Evolutionary conservation across 2,888 invertebrate genomes (phyloP), one percentile per base, ranked within the genome.

Genomic region (Trypoxylon attenuatum): DNA sequence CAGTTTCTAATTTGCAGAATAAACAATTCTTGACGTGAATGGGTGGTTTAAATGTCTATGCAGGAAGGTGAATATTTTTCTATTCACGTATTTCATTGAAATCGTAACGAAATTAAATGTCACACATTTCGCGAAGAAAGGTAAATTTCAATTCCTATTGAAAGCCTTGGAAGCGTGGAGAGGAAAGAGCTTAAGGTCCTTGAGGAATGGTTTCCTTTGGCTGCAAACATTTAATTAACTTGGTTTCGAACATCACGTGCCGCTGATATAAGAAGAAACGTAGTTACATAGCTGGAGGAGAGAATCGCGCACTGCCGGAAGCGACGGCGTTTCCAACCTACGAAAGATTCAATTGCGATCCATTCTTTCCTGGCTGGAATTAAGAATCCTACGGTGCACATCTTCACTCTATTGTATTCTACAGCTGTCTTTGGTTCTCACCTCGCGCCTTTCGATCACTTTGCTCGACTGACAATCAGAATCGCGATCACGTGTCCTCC

Each of bases 361-460:
- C 45, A 27, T 51, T 70, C 74, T 68, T 50, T 59, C 45, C 19
- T 39, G 23, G 23, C 47, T 60, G 43, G 71, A 72, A 78, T 78
- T 74, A 76, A 74, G 74, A 68, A 70, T 71, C 59, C 64, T 58
- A 49, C 49, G 49, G 29, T 71, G 63, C 68, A 64, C 64, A 68
- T 64, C 63, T 60, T 49, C 51, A 45, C 43, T 29, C 70, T 63
- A 77, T 77, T 75, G 71, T 75, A 77, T 77, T 59, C 72, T 64
- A 62, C 58, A 70, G 54, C 69, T 38, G 62, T 57, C 47, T 64
- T 64, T 70, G 64, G 54, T 63, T 3, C 33, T 47, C 41, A 52
- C 46, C 51, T 39, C 59, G 74, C 53, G 51, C 46, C 60, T 69
- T 53, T 63, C 66, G 71, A 78, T 78, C 78, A 73, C 71, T 74